Conservation (phyloP, 2,888 invertebrate genomes). For the Eupeodes luniger region DNA sequence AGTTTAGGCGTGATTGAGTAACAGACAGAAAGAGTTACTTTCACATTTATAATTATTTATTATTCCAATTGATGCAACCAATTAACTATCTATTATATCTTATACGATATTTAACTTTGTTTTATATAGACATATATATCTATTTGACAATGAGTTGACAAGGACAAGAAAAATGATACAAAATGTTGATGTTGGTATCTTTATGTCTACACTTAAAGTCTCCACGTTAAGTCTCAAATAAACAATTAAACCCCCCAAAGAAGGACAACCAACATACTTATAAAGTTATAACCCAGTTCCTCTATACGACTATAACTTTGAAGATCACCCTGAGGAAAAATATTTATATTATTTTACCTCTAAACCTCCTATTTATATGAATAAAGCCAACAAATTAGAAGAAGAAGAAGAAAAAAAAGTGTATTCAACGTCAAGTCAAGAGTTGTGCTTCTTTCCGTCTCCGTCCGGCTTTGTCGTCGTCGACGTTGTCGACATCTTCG, state of each 20-base stretch:
- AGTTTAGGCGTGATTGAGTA: too few relatives aligned
- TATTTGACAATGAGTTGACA: not conserved
- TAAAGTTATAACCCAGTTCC: not conserved
- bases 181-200: not conserved
- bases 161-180: constrained; percentile 15
- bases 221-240: constrained; percentile 8
- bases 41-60: too few relatives aligned
- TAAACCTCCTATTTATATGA: constrained; percentile 19
- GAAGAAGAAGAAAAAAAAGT: constrained; percentile 11
- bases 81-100: too few relatives aligned
- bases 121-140: too few relatives aligned
- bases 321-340: constrained; percentile 17
- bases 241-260: constrained; percentile 45
- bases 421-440: constrained; percentile 43
- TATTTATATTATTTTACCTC: constrained; percentile 33
- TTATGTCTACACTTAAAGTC: constrained; percentile 1
- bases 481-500: constrained; percentile 1
- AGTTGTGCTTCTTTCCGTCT: constrained; percentile 40
- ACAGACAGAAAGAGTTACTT: too few relatives aligned
- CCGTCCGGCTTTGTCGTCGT: not conserved
- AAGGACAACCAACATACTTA: constrained; percentile 19
- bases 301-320: not conserved
- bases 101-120: too few relatives aligned
- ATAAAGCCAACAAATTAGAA: constrained; percentile 14
- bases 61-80: too few relatives aligned